Conservation (phyloP, 2,113 vertebrate genomes). For the Lepisosteus osseus region DNA sequence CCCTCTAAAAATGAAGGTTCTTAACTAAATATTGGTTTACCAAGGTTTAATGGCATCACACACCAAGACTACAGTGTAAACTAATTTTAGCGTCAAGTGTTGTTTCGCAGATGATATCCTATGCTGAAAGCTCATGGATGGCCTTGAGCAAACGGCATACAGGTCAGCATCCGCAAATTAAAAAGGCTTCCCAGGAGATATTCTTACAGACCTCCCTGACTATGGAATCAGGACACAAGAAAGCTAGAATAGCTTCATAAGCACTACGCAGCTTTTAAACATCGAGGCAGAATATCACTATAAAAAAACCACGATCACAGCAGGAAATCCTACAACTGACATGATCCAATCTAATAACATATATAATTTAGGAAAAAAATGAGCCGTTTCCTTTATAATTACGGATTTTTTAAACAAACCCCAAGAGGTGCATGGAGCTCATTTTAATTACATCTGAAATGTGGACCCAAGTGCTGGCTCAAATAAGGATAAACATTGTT, state of each 20-base stretch:
- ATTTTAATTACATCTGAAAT: slow-evolving; percentile 42
- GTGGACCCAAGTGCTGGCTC: slow-evolving; percentile 39
- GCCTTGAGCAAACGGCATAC: slow-evolving; percentile 53
- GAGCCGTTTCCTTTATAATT: slow-evolving; percentile 50
- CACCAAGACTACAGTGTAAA: slow-evolving; percentile 30
- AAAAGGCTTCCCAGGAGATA: slow-evolving; percentile 54
- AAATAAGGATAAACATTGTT: too few species aligned
- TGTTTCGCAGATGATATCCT: slow-evolving; percentile 42
- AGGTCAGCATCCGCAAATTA: slow-evolving; percentile 62
- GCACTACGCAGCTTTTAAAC: slow-evolving; percentile 32
- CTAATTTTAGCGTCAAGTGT: slow-evolving; percentile 56
- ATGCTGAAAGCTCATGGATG: slow-evolving; percentile 46
- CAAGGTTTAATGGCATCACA: slow-evolving; percentile 21
- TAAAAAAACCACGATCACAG: too few species aligned
- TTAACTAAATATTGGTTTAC: slow-evolving; percentile 40
- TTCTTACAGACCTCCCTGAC: slow-evolving; percentile 31
- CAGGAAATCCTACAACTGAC: slow-evolving; percentile 25
- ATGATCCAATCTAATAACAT: slow-evolving; percentile 43
- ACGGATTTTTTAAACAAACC: slow-evolving; percentile 45
- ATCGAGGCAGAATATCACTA: slow-evolving; percentile 12
- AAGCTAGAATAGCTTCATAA: slow-evolving; percentile 40
- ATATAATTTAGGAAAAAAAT: slow-evolving; percentile 51
- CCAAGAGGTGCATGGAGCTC: slow-evolving; percentile 39
- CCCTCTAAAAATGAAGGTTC: neutral
- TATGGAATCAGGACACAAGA: slow-evolving; percentile 46